Evolutionary conservation across 35 echinoderm and acorn worm genomes (phyloP).

Genomic region (Amphiura filiformis): DNA sequence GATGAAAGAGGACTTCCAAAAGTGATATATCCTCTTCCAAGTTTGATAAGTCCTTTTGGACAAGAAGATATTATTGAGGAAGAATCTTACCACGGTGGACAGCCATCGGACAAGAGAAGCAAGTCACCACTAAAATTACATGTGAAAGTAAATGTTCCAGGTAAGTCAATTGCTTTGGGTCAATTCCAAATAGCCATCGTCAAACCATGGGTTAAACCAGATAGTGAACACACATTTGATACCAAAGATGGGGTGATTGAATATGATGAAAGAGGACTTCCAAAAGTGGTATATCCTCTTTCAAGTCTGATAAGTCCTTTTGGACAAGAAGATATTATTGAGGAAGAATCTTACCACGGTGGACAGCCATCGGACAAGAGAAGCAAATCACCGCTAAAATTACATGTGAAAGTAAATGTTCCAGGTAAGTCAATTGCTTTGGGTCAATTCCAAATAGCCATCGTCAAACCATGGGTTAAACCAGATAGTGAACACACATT

Average conservation of each 20-base stretch:
- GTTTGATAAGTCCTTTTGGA: background rate
- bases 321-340: constrained; percentile 9
- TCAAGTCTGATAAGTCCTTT: constrained; percentile 16
- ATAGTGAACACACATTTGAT: background rate
- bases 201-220: no score
- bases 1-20: constrained; percentile 20
- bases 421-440: constrained; percentile 15
- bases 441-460: no score
- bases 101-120: constrained; percentile 21
- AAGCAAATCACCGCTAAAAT: constrained; percentile 24
- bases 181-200: no score
- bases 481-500: background rate
- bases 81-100: constrained; percentile 43
- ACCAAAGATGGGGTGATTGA: background rate
- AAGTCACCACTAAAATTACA: constrained; percentile 32
- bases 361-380: constrained; percentile 25
- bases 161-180: background rate
- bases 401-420: constrained; percentile 42
- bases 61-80: constrained; percentile 34
- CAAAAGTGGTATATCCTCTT: constrained; percentile 46
- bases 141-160: constrained; percentile 42
- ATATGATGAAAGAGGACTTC: background rate
- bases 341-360: constrained; percentile 51
- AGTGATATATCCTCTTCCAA: constrained; percentile 42
- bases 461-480: no score